Evolutionary conservation across 1,140 invertebrate genomes (phyloP).

Genomic region (Microplitis mediator): DNA sequence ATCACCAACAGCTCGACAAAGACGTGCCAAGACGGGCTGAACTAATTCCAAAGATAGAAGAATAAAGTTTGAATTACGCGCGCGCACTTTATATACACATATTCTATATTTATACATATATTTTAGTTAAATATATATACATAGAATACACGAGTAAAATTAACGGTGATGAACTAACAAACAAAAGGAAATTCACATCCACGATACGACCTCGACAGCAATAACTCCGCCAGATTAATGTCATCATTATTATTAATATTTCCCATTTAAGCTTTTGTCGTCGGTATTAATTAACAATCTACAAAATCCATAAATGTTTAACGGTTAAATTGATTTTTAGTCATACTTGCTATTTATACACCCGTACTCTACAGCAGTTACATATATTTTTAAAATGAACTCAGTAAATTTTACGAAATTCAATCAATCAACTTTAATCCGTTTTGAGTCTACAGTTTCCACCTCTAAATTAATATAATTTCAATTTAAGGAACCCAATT

Average conservation of each 20-base stretch:
- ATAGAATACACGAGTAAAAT: no score
- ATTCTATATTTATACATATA: no score
- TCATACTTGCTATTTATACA: not conserved
- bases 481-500: no score
- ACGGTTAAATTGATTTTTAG: slow-evolving; percentile 1
- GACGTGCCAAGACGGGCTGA: slow-evolving; percentile 62
- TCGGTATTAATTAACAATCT: not conserved
- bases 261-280: not conserved
- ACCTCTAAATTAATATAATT: no score
- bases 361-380: not conserved
- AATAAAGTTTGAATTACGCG: slow-evolving; percentile 57
- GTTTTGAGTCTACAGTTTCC: no score
- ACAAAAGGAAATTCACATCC: no score
- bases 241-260: slow-evolving; percentile 27
- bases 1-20: slow-evolving; percentile 63
- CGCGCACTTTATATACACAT: not conserved
- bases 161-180: no score
- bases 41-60: slow-evolving; percentile 61
- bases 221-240: slow-evolving; percentile 13
- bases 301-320: slow-evolving; percentile 4
- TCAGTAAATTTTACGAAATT: no score
- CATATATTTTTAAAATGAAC: not conserved
- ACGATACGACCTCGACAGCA: not conserved
- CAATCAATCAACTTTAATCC: no score
- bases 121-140: no score